Evolutionary conservation across 2,888 invertebrate genomes (phyloP), one percentile per base, ranked within the genome.

Genomic region (Xestobium rufovillosum): DNA sequence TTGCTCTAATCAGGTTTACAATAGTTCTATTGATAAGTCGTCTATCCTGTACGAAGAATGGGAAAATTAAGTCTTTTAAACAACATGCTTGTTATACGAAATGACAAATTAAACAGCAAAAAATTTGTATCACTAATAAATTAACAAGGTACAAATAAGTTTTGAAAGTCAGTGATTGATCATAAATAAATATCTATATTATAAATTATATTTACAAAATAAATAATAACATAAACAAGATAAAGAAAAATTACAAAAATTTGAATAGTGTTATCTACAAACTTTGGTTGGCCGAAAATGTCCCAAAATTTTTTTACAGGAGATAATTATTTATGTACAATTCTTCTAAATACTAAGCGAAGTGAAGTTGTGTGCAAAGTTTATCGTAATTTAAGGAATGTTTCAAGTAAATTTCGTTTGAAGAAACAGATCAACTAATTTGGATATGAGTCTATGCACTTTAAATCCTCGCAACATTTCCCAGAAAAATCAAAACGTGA

Each of bases 261-360:
- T 45, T 41, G 37, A 41, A n/a, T n/a, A n/a, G n/a, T n/a, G n/a
- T 49, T 46, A 40, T 51, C 50, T 56, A 53, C 48, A 50, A 55
- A 55, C 57, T 59, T 60, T 59, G 60, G 57, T 57, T 55, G 53
- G 51, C 52, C 53, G 53, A 57, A 57, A 51, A 47, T 43, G 46
- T 51, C 44, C 44, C 44, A 47, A 48, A 48, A 45, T 48, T 44
- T 47, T 36, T 36, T 12, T 34, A 34, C 38, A 31, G 25, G 31
- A 23, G 34, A 15, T 25, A 16, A 34, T 26, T 6, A 26, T 15
- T 40, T 31, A 33, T 34, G 29, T 35, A 40, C 36, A 40, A 37
- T 28, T 33, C 16, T 8, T 19, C 6, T 19, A 19, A n/a, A 19
- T 6, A n/a, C 6, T n/a, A n/a, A n/a, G n/a, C n/a, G n/a, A n/a